Conservation (phyloP, 2,797 vertebrate genomes). For the Galago senegalensis region DNA sequence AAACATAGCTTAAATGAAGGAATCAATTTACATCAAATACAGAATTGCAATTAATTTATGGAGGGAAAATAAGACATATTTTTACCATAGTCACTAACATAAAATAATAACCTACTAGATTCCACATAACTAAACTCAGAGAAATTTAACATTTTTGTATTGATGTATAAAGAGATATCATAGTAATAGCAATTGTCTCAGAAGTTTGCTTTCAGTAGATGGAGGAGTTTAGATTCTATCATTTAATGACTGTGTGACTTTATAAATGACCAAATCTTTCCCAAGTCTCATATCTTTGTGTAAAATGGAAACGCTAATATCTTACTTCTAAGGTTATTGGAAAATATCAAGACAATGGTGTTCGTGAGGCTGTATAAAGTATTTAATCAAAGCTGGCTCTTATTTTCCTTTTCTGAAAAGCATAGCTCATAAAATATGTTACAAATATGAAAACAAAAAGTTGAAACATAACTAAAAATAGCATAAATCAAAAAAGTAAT, state of each 20-base stretch:
- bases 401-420: not conserved
- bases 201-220: not conserved
- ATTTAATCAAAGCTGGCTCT: not conserved
- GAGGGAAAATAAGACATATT: not conserved
- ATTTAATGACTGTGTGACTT: not conserved
- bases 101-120: not conserved
- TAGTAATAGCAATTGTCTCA: not conserved
- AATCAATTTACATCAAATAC: not conserved
- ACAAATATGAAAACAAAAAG: not conserved
- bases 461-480: slow-evolving; percentile 56
- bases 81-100: not conserved
- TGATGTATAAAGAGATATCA: not conserved
- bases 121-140: not conserved
- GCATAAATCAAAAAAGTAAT: not conserved
- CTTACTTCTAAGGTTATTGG: not conserved
- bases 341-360: not conserved
- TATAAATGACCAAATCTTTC: not conserved
- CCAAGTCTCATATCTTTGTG: not conserved
- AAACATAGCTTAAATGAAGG: not conserved
- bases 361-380: not conserved
- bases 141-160: slow-evolving; percentile 3
- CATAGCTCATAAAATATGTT: not conserved
- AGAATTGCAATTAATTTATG: not conserved
- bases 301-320: not conserved
- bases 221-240: not conserved